phyloP scores from a whole-genome alignment of 2,797 vertebrate species.

The Pangasius krempfi region DNA sequence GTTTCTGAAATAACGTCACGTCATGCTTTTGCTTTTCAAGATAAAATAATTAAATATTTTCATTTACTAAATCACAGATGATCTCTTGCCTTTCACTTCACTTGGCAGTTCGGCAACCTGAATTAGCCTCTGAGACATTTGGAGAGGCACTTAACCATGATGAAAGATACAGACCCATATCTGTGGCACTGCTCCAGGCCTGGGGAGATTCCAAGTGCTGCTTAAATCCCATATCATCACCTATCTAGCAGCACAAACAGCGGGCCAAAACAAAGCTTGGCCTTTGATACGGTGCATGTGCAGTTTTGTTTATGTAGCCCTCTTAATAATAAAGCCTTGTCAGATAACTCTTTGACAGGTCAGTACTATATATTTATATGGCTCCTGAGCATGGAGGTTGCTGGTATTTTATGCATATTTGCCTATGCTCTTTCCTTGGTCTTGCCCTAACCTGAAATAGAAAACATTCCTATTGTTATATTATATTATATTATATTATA shows the following conservation, averaged over 20 bases:
- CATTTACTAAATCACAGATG: not conserved
- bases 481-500: not conserved
- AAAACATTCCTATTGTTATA: constrained; percentile 12
- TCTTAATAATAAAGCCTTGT: constrained; percentile 41
- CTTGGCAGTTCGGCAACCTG: not conserved
- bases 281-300: constrained; percentile 30
- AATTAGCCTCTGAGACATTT: constrained; percentile 3
- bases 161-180: constrained; percentile 40
- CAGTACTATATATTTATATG: constrained; percentile 43
- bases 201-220: constrained; percentile 33
- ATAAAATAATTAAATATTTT: constrained; percentile 11
- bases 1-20: not conserved
- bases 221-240: constrained; percentile 47
- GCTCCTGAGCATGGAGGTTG: constrained; percentile 44
- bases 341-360: constrained; percentile 24
- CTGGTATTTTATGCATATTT: constrained; percentile 44
- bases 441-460: constrained; percentile 42
- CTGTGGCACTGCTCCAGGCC: constrained; percentile 24
- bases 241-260: constrained; percentile 31
- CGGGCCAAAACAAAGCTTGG: constrained; percentile 48
- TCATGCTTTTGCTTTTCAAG: constrained; percentile 19
- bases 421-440: constrained; percentile 26
- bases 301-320: constrained; percentile 52
- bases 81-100: not conserved
- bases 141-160: constrained; percentile 13